phyloP scores from a whole-genome alignment of 2,113 vertebrate species.

The Cygnus atratus region DNA sequence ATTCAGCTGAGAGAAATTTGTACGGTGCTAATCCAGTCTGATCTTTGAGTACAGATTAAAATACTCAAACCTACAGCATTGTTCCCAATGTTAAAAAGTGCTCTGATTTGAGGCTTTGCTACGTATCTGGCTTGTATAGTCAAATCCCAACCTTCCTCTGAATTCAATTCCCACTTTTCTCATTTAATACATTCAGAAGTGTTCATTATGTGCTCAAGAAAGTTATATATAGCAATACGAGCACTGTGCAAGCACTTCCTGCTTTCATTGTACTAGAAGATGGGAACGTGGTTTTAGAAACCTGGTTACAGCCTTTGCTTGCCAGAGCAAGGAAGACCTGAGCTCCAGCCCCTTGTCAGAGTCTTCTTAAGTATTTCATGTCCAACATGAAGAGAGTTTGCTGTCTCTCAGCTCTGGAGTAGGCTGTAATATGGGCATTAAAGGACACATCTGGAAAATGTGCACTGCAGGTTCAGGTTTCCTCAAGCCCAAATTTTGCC shows the following conservation, averaged over 20 bases:
- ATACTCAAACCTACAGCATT: background rate
- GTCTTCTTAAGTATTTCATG: background rate
- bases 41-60: conserved; percentile 17
- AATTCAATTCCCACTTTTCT: conserved; percentile 6
- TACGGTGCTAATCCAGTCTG: background rate
- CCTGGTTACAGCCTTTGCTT: background rate
- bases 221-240: background rate
- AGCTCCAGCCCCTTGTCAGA: background rate
- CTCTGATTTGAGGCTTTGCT: background rate
- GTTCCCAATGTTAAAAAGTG: background rate
- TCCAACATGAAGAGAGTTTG: background rate
- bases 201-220: background rate
- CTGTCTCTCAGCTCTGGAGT: background rate
- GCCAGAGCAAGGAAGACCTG: background rate
- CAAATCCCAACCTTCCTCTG: conserved; percentile 7
- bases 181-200: background rate
- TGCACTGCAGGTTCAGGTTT: background rate
- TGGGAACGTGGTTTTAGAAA: background rate
- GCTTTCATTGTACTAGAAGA: background rate
- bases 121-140: background rate
- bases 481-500: background rate
- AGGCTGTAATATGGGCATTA: background rate
- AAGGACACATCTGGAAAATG: background rate
- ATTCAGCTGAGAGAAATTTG: background rate
- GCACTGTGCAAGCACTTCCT: background rate